phyloP scores from a whole-genome alignment of 2,888 invertebrate genomes.

The Mesochorus sp. region DNA sequence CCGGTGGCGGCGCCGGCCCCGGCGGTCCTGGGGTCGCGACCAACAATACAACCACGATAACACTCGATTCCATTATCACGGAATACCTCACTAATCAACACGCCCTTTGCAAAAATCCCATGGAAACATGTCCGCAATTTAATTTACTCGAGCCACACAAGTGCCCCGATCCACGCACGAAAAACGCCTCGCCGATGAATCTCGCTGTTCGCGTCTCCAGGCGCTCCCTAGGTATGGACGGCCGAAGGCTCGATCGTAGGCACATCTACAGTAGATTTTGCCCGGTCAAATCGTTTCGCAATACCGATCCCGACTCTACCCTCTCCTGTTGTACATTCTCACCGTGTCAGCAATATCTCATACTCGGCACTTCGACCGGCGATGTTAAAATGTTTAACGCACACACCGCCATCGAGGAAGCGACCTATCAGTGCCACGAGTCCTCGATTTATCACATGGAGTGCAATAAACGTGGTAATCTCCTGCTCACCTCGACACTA shows the following conservation, averaged over 20 bases:
- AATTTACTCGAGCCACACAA: conserved; percentile 97
- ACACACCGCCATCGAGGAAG: conserved; percentile 92
- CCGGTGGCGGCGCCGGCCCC: conserved; percentile 76
- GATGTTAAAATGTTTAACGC: conserved; percentile 95
- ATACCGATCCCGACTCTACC: conserved; percentile 88
- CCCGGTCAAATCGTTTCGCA: conserved; percentile 88
- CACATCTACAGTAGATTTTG: conserved; percentile 93
- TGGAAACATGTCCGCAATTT: conserved; percentile 98
- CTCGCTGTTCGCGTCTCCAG: conserved; percentile 84
- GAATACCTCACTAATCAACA: conserved; percentile 99
- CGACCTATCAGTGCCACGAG: conserved; percentile 91
- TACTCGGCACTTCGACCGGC: conserved; percentile 95
- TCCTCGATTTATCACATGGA: conserved; percentile 93
- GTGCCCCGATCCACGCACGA: conserved; percentile 94
- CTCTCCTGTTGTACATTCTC: conserved; percentile 90
- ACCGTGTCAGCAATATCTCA: conserved; percentile 86
- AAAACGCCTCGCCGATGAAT: conserved; percentile 87
- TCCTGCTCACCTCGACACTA: conserved; percentile 93
- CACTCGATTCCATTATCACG: conserved; percentile 95
- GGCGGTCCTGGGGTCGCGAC: conserved; percentile 74
- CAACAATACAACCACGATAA: conserved; percentile 83
- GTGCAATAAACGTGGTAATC: conserved; percentile 86
- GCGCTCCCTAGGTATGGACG: conserved; percentile 83
- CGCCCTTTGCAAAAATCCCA: conserved; percentile 98
- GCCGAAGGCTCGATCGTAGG: conserved; percentile 89